Percentiles rank a stretch among this genome's conserved stretches.
Conservation (phyloP, 2,888 invertebrate species). For the Strigamia crassipes region DNA sequence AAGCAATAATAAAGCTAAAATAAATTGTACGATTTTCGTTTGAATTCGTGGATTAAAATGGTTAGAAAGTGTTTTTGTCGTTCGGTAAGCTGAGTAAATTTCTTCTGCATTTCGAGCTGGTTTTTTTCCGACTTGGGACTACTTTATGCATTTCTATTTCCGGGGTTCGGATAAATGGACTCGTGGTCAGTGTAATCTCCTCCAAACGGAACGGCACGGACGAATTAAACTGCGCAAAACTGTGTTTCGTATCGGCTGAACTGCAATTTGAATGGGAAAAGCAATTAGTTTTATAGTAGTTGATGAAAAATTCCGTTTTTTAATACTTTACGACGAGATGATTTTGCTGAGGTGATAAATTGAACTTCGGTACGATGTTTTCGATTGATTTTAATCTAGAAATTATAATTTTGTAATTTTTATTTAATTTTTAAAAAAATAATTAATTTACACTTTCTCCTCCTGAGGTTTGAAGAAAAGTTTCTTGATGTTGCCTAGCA, state of each 20-base stretch:
- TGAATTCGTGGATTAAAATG: neutral
- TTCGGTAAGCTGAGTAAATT: neutral
- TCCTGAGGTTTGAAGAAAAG: neutral
- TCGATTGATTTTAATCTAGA: slow-evolving; percentile 12
- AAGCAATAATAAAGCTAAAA: neutral
- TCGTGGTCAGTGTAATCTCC: neutral
- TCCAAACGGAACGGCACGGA: neutral
- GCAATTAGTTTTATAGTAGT: neutral
- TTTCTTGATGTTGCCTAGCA: neutral
- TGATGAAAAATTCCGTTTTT: neutral
- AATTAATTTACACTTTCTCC: neutral
- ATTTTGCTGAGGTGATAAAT: neutral
- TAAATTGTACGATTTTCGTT: neutral
- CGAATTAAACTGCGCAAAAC: neutral
- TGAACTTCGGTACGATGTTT: neutral
- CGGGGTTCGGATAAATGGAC: slow-evolving; percentile 15
- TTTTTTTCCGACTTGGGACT: neutral
- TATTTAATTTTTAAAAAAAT: neutral
- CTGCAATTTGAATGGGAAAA: neutral
- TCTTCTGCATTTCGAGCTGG: neutral
- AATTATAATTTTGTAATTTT: neutral
- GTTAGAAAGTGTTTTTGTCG: neutral
- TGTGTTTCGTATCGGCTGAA: neutral
- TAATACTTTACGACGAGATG: neutral
- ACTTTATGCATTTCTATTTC: slow-evolving; percentile 28